Evolutionary conservation across 1,140 invertebrate genomes (phyloP), one percentile per base, ranked within the genome.

Genomic region (Proctacanthus coquilletti): DNA sequence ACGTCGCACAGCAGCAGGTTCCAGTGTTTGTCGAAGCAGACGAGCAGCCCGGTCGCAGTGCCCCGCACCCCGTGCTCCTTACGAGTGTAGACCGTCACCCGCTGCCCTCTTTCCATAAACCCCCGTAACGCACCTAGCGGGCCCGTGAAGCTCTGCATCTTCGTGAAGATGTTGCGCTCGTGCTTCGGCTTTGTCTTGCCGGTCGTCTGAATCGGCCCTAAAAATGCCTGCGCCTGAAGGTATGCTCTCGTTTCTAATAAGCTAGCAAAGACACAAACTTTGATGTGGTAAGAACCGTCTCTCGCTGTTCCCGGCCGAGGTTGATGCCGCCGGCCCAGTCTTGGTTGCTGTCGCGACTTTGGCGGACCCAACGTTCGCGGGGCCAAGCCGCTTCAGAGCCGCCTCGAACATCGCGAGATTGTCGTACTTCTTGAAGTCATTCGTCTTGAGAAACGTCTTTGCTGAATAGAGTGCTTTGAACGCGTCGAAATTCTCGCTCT

Each of bases 1-100:
- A 91, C 88, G 62, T 95, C 84, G 27, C 71, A 70, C 21, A 97
- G 59, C 5, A 84, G 79, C 40, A 97, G 60, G 64, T 97, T 97
- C 80, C 86, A 93, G 54, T 93, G 85, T 58, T 89, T 93, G 62
- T 97, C 92, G 61, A 92, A 97, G 5, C 84, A 84, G 13, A 79
- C 70, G 18, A 96, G 61, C 47, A 72, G 82, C 3, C 84, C 92
- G 38, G 75, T 75, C 42, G 85, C 73, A 40, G 73, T 71, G 13
- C 89, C 86, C 44, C 85, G 68, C 14, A 94, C 64, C 9, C 70
- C 70, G 11, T 52, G 51, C 15, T 68, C 70, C 39, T 71, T 71
- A 31, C 80, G 69, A 0, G 77, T 75, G 36, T 71, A 63, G 18
- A 77, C 77, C 68, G 80, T 80, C 5, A 85, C 61, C 48, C 68